Evolutionary conservation across 2,113 vertebrate species (phyloP).

Genomic region (Dicerorhinus sumatrensis): DNA sequence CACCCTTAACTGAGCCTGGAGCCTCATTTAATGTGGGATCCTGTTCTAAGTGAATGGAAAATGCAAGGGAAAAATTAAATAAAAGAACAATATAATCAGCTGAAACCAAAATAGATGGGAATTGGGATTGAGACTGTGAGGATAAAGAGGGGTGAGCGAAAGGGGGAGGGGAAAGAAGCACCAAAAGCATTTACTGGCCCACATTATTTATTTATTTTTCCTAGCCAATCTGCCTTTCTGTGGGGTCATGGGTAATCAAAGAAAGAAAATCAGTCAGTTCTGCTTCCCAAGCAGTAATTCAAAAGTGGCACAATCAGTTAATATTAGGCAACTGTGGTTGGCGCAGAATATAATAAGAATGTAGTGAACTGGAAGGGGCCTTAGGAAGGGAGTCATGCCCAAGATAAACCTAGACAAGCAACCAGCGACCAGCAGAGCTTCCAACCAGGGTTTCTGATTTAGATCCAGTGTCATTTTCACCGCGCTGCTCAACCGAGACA

Average conservation of each 20-base stretch:
- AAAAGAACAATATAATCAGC: constrained; percentile 84
- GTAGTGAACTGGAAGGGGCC: neutral
- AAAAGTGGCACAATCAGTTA: constrained; percentile 65
- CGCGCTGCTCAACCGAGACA: neutral
- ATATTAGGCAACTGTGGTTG: constrained; percentile 60
- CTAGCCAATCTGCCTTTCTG: constrained; percentile 43
- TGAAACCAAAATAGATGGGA: constrained; percentile 81
- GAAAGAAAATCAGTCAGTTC: constrained; percentile 51
- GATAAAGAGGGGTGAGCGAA: constrained; percentile 34
- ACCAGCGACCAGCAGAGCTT: neutral
- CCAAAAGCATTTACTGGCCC: constrained; percentile 51
- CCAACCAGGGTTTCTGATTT: constrained; percentile 8
- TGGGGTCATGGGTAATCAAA: constrained; percentile 68
- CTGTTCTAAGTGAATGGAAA: constrained; percentile 80
- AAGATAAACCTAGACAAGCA: constrained; percentile 54
- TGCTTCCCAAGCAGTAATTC: constrained; percentile 32
- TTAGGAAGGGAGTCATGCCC: neutral
- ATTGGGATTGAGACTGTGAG: constrained; percentile 58
- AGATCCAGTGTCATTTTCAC: neutral
- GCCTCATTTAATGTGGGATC: constrained; percentile 85
- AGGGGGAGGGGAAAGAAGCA: constrained; percentile 56
- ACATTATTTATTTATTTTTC: constrained; percentile 72
- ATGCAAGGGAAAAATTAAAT: constrained; percentile 83
- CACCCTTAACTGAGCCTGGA: constrained; percentile 80
- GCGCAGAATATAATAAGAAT: constrained; percentile 32